Evolutionary conservation across 2,113 vertebrate genomes (phyloP), one percentile per base, ranked within the genome.

Genomic region (Caretta caretta): DNA sequence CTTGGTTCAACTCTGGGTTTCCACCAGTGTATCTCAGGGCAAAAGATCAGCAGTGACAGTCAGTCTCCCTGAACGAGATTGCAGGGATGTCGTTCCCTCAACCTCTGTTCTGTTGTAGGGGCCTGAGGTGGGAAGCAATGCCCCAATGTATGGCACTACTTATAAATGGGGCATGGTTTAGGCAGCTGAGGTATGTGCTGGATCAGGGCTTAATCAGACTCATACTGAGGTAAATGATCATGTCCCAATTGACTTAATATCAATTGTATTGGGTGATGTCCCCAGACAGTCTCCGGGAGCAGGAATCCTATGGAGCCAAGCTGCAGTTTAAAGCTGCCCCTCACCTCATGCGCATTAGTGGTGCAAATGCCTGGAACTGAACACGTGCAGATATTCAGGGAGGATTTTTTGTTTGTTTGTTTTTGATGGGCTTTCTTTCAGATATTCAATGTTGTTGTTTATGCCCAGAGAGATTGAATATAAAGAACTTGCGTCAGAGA

Each of bases 391-490:
- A 78, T 78, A 69, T 38, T 72, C 62, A 13, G 8, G 0, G 38
- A 42, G 17, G 27, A 17, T 54, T 35, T 48, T 38, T 56, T 24
- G 17, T 19, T 56, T 42, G 16, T 94, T 91, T 96, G 38, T 81
- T 90, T 90, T 83, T 53, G 24, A 53, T 90, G n/a, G 89, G 59
- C 57, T 93, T 89, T 90, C 57, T 91, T 24, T 49, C n/a, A 49
- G 49, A 81, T 38, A 79, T 16, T 62, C 2, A 53, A 19, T 6
- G 1, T 81, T 95, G 38, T 14, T 10, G 4, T 1, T 1, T 19
- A 62, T 88, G 20, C 10, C 3, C n/a, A 5, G 1, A 27, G 46
- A 54, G 62, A 53, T 10, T 29, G 50, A 81, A 56, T 75, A 53
- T 4, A 57, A 90, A 3, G 10, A 5, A 62, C 51, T 88, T 94